phyloP scores from a whole-genome alignment of 2,888 invertebrate genomes.

The Acanthosepion lycidas region DNA sequence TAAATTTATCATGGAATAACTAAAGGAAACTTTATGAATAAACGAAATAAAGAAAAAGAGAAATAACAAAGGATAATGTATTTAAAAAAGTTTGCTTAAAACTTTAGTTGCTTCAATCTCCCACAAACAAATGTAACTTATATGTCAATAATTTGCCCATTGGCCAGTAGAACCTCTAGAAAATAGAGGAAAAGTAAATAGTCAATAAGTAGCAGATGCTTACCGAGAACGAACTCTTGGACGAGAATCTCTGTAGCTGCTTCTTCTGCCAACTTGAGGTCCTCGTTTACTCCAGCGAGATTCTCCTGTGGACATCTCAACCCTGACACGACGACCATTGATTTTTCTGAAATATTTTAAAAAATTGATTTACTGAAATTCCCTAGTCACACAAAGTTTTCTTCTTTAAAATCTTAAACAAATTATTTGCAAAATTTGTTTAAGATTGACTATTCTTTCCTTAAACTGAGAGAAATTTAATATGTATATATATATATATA shows the following conservation, averaged over 20 bases:
- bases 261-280: slow-evolving; percentile 57
- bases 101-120: not conserved
- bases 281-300: slow-evolving; percentile 67
- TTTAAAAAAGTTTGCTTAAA: not conserved
- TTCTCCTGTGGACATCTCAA: slow-evolving; percentile 75
- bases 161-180: not conserved
- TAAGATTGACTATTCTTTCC: no score
- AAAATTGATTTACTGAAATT: not conserved
- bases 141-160: not conserved
- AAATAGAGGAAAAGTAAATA: not conserved
- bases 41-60: not conserved
- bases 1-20: no score
- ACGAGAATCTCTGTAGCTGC: slow-evolving; percentile 54
- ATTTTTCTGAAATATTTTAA: slow-evolving; percentile 69
- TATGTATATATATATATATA: no score
- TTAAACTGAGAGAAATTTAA: no score
- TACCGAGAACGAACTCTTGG: slow-evolving; percentile 33
- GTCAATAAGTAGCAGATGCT: not conserved
- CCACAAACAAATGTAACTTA: not conserved
- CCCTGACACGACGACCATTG: slow-evolving; percentile 75
- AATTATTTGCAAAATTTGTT: no score
- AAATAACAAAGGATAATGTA: not conserved
- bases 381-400: not conserved
- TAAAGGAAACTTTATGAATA: no score
- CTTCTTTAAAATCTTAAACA: no score